Base-by-base conservation (phyloP, 1,140 invertebrate species). In the Brachionus manjavacas region DNA sequence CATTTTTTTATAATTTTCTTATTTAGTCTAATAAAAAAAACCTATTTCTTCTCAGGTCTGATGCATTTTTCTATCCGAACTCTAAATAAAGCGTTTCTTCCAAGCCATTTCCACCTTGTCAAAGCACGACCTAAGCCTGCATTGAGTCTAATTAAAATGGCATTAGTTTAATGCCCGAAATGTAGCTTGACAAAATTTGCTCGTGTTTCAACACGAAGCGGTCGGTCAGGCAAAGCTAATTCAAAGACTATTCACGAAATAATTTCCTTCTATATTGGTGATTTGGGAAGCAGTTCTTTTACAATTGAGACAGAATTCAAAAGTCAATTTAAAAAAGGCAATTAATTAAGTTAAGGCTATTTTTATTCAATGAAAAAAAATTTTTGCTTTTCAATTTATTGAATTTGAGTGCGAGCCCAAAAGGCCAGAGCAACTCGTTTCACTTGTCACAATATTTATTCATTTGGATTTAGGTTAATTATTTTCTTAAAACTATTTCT, bases 401-500 rank as follows among this genome's bases (percentile, higher is more conserved):
- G 39, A 20, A 72, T 72, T 72, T 16, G 25, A 68, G 25, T 68
- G 23, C 25, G 66, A 23, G 52, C 52, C 66, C 66, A 68, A 68
- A 35, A 72, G 68, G 35, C 31, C 68, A 72, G 31, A 35, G 16
- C 31, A 72, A 72, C 41, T 72, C 68, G 68, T 72, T 72, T 72
- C 68, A 72, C 68, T 72, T 72, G 68, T 72, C 68, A 72, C 68
- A 72, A 72, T 72, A 72, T 72, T 72, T 72, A 72, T 72, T 72
- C 68, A 39, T 72, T 72, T n/a, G 39, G 68, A 72, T 41, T 20
- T 72, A 72, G 68, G 68, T 72, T 72, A 72, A 72, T 72, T 72
- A 72, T 72, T 72, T 72, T 72, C 68, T 72, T 72, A 72, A 72
- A 72, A 72, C 68, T 72, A 72, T 72, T 72, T 72, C 68, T 72